Evolutionary conservation across 1,140 invertebrate genomes (phyloP).

Genomic region (Phortica variegata): DNA sequence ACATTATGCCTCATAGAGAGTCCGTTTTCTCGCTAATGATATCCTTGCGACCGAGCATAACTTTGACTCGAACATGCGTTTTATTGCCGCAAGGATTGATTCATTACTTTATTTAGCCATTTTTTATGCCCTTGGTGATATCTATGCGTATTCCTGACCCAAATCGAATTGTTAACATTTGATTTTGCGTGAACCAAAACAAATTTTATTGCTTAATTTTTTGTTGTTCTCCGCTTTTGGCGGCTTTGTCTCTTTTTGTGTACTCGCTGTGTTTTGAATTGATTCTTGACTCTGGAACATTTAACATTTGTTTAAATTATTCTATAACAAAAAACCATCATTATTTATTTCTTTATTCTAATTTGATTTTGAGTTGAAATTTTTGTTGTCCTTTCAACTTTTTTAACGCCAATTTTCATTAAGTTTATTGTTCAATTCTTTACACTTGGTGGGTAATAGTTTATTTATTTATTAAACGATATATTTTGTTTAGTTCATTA

Average conservation of each 20-base stretch:
- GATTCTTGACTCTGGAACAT: constrained; percentile 43
- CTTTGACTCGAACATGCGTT: constrained; percentile 24
- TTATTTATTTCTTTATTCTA: constrained; percentile 40
- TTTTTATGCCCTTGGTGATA: constrained; percentile 19
- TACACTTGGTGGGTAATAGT: constrained; percentile 26
- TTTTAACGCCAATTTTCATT: constrained; percentile 20
- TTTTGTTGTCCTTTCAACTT: constrained; percentile 13
- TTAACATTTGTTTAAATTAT: constrained; percentile 47
- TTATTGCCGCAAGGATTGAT: constrained; percentile 37
- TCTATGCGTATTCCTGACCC: constrained; percentile 23
- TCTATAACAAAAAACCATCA: constrained; percentile 27
- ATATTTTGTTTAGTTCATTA: too few species aligned
- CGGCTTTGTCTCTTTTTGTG: constrained; percentile 1
- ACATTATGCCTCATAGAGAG: constrained; percentile 50
- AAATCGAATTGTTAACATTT: too few species aligned
- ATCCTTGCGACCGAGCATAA: constrained; percentile 1
- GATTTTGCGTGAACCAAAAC: constrained; percentile 51
- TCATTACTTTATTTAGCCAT: constrained; percentile 55
- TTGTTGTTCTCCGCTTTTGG: constrained; percentile 22
- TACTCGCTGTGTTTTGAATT: constrained; percentile 27
- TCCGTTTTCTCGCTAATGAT: too few species aligned
- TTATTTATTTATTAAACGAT: constrained; percentile 30
- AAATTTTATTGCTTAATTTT: constrained; percentile 57
- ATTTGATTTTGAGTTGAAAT: constrained; percentile 13
- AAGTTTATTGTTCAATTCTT: constrained; percentile 25